Percentiles rank a stretch among this genome's conserved stretches.
Evolutionary conservation across 2,797 vertebrate species (phyloP).

Genomic region (Sternarchorhynchus goeldii): DNA sequence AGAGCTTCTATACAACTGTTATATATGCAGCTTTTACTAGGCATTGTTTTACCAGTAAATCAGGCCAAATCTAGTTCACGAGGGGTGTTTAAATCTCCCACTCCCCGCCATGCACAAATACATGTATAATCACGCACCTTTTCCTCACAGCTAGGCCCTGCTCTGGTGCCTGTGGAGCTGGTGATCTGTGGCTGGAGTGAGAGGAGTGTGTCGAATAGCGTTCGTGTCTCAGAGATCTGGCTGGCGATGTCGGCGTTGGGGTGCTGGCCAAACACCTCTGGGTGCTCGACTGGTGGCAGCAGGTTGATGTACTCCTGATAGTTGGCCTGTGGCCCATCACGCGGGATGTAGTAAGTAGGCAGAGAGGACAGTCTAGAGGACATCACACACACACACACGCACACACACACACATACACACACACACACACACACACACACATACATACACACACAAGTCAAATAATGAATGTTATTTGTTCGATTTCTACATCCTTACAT

Average conservation of each 20-base stretch:
- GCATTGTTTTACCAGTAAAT: no score
- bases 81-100: background rate
- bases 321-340: slow-evolving; percentile 75
- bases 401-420: background rate
- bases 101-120: background rate
- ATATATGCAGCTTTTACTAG: no score
- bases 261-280: slow-evolving; percentile 88
- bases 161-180: slow-evolving; percentile 58
- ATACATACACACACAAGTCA: slow-evolving; percentile 4
- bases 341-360: slow-evolving; percentile 79
- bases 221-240: slow-evolving; percentile 83
- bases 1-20: background rate
- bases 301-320: slow-evolving; percentile 78
- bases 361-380: slow-evolving; percentile 76
- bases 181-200: slow-evolving; percentile 85
- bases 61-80: no score
- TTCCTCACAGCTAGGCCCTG: slow-evolving; percentile 76
- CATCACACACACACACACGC: slow-evolving; percentile 9
- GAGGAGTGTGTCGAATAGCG: slow-evolving; percentile 85
- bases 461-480: slow-evolving; percentile 2
- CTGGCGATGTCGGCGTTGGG: slow-evolving; percentile 86
- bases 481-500: slow-evolving; percentile 25
- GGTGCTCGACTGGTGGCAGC: slow-evolving; percentile 80
- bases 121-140: slow-evolving; percentile 70
- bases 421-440: no score